A percentile compares a stretch with the other conserved stretches of the same genome.
Evolutionary conservation across 1,140 invertebrate genomes (phyloP).

Genomic region (Lamellibrachia luymesi): DNA sequence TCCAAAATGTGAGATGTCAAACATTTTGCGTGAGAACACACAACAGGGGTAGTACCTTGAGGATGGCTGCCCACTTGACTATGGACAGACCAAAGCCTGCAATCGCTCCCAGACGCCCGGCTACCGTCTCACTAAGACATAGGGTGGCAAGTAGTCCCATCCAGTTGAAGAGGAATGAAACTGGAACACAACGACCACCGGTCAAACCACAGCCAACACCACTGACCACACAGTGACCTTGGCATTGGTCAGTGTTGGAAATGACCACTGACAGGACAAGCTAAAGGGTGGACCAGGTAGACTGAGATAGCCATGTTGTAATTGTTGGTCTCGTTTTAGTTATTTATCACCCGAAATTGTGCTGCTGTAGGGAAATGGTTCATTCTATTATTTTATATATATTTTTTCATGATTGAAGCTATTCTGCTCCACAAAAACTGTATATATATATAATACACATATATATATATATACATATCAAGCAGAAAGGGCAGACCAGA

Average conservation of each 20-base stretch:
- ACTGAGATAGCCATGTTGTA: no score
- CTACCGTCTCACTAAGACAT: constrained; percentile 91
- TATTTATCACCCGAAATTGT: no score
- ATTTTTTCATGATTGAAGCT: no score
- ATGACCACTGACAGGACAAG: no score
- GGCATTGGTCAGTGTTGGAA: not conserved
- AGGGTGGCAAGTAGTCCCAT: constrained; percentile 87
- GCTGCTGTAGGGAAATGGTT: no score
- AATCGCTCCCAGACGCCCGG: constrained; percentile 85
- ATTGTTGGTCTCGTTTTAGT: no score
- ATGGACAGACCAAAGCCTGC: constrained; percentile 88
- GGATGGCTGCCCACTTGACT: constrained; percentile 91
- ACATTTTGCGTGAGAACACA: not conserved
- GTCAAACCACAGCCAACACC: not conserved
- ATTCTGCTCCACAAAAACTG: no score
- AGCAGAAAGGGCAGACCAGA: no score
- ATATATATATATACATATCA: no score
- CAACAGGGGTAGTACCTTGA: constrained; percentile 63
- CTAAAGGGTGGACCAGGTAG: no score
- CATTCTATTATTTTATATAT: no score
- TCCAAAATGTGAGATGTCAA: not conserved
- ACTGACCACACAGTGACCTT: not conserved
- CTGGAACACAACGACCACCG: constrained; percentile 55
- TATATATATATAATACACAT: no score
- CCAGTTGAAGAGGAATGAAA: constrained; percentile 91